These are phyloP conservation scores for Chirona hameri DNA, from an alignment of 2,888 invertebrate genomes.

Conservation along the genomic window DNA sequence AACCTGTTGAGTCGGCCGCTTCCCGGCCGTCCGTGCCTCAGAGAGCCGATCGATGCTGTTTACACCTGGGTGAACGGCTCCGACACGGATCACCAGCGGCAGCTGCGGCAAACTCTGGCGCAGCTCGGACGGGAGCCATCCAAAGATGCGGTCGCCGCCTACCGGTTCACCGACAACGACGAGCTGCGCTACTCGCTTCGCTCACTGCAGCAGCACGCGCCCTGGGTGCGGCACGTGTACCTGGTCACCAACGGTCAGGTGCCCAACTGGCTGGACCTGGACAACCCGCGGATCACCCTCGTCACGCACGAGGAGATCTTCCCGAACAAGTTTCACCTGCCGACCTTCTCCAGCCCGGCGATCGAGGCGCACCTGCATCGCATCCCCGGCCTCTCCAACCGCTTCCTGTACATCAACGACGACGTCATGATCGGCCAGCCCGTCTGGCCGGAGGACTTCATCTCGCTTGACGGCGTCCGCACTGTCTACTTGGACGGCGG, in stretches of 20 bases:
- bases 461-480: slow-evolving; percentile 60
- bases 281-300: slow-evolving; percentile 61
- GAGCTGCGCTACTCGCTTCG: slow-evolving; percentile 56
- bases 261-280: slow-evolving; percentile 72
- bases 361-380: slow-evolving; percentile 64
- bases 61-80: slow-evolving; percentile 83
- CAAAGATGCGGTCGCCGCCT: background rate
- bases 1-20: background rate
- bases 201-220: slow-evolving; percentile 69
- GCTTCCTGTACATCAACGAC: slow-evolving; percentile 75
- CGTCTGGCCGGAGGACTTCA: slow-evolving; percentile 67
- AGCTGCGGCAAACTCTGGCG: slow-evolving; percentile 44
- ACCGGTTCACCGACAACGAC: slow-evolving; percentile 40
- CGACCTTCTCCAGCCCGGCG: slow-evolving; percentile 73
- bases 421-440: slow-evolving; percentile 70
- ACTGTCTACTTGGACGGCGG: slow-evolving; percentile 62
- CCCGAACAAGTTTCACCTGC: slow-evolving; percentile 58
- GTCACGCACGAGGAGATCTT: slow-evolving; percentile 68
- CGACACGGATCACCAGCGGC: slow-evolving; percentile 58
- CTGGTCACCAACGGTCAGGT: slow-evolving; percentile 80
- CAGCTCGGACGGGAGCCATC: background rate
- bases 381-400: slow-evolving; percentile 68
- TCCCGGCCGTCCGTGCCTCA: background rate
- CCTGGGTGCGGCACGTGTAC: slow-evolving; percentile 72
- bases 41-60: slow-evolving; percentile 66